Conservation (phyloP, 2,113 vertebrate genomes). For the Oryctolagus cuniculus region DNA sequence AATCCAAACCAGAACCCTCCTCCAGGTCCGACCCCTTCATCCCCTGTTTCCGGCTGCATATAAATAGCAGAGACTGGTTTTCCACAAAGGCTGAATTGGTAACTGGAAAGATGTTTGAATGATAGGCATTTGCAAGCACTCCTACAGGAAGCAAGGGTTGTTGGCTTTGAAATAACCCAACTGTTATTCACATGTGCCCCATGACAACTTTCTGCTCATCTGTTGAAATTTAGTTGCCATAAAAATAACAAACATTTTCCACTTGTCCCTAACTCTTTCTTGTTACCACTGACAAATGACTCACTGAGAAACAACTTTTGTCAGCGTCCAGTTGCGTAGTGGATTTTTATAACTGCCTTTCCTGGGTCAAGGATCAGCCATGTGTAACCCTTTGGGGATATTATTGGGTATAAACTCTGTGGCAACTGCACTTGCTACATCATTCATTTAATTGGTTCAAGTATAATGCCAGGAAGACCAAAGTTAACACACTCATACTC, state of each 20-base stretch:
- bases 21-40: not conserved
- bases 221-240: slow-evolving; percentile 76
- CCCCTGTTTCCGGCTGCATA: not conserved
- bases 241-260: slow-evolving; percentile 84
- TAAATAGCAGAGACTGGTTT: not conserved
- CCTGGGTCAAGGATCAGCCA: slow-evolving; percentile 62
- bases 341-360: slow-evolving; percentile 66
- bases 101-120: slow-evolving; percentile 26
- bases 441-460: slow-evolving; percentile 52
- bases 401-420: slow-evolving; percentile 51
- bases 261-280: slow-evolving; percentile 78
- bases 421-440: slow-evolving; percentile 57
- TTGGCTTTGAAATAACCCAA: slow-evolving; percentile 55
- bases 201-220: slow-evolving; percentile 79
- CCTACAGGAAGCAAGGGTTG: slow-evolving; percentile 32
- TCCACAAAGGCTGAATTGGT: not conserved
- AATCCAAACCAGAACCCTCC: not conserved
- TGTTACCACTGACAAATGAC: slow-evolving; percentile 78
- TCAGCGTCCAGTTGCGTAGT: slow-evolving; percentile 73
- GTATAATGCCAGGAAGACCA: slow-evolving; percentile 32
- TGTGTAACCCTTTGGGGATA: slow-evolving; percentile 18
- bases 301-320: slow-evolving; percentile 84
- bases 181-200: slow-evolving; percentile 57
- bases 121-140: slow-evolving; percentile 3
- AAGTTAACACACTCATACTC: slow-evolving; percentile 48